Evolutionary conservation across 2,797 vertebrate genomes (phyloP).

Genomic region (Eospalax fontanierii): DNA sequence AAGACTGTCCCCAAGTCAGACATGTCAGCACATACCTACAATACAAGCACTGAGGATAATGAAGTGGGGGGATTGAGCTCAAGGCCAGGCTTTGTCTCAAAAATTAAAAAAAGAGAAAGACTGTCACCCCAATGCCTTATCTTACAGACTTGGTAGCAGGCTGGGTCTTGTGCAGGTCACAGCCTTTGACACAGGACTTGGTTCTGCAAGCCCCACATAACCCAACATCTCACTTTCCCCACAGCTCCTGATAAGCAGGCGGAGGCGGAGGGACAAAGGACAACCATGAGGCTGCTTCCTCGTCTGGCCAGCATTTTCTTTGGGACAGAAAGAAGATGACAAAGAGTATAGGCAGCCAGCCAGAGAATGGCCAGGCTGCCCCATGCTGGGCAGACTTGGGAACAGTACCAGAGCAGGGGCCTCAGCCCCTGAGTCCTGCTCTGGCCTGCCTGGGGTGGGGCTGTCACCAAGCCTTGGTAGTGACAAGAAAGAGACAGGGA

Average conservation of each 20-base stretch:
- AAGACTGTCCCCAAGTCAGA: not conserved
- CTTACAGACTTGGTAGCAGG: not conserved
- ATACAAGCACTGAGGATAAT: not conserved
- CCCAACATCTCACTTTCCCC: not conserved
- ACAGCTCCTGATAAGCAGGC: not conserved
- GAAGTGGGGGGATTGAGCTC: not conserved
- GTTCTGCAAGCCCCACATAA: not conserved
- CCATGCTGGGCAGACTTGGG: accelerated
- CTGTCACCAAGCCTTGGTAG: not conserved
- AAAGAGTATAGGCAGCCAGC: not conserved
- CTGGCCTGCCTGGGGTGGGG: not conserved
- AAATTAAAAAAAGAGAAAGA: not conserved
- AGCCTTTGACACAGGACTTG: too few relatives aligned
- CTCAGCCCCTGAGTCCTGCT: not conserved
- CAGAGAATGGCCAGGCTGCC: not conserved
- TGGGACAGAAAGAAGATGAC: not conserved
- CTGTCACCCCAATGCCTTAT: not conserved
- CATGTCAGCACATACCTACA: not conserved
- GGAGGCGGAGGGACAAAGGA: not conserved
- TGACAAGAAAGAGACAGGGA: not conserved
- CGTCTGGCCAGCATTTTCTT: not conserved
- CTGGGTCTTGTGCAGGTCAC: not conserved
- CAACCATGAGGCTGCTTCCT: not conserved
- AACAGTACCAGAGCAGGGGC: not conserved
- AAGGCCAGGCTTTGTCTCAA: not conserved